Conservation (phyloP, 2,888 invertebrate genomes). For the Brachyptera risi region DNA sequence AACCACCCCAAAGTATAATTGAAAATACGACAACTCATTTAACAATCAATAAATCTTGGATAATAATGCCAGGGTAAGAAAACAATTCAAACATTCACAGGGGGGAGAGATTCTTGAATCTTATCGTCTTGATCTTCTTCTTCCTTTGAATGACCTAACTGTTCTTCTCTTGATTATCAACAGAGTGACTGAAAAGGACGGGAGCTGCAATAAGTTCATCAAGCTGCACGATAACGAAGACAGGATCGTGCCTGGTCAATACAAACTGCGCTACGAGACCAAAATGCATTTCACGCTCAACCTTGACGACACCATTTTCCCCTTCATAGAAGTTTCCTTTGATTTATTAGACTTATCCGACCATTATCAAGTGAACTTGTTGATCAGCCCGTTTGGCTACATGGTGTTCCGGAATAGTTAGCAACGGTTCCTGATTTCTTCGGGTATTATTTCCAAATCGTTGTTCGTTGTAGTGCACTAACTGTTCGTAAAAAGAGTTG, state of each 20-base stretch:
- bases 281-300: conserved; percentile 26
- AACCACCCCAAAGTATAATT: too few species aligned
- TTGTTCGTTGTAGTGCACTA: too few species aligned
- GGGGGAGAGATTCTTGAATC: too few species aligned
- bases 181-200: conserved; percentile 6
- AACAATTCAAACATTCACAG: too few species aligned
- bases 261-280: conserved; percentile 22
- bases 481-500: too few species aligned
- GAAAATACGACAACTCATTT: too few species aligned
- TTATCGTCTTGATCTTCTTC: too few species aligned
- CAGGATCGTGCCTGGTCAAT: conserved; percentile 11
- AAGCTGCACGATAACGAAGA: neutral
- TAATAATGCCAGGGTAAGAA: too few species aligned
- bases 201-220: neutral
- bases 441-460: too few species aligned
- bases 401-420: conserved; percentile 24
- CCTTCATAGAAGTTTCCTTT: conserved; percentile 23
- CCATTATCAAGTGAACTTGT: conserved; percentile 16
- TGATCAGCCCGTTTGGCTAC: conserved; percentile 25
- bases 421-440: too few species aligned
- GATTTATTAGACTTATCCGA: conserved; percentile 4
- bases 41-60: too few species aligned
- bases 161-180: neutral
- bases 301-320: conserved; percentile 22
- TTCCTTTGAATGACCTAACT: too few species aligned